Evolutionary conservation across 2,888 invertebrate species (phyloP), one percentile per base, ranked within the genome.

Genomic region (Lithosia quadra): DNA sequence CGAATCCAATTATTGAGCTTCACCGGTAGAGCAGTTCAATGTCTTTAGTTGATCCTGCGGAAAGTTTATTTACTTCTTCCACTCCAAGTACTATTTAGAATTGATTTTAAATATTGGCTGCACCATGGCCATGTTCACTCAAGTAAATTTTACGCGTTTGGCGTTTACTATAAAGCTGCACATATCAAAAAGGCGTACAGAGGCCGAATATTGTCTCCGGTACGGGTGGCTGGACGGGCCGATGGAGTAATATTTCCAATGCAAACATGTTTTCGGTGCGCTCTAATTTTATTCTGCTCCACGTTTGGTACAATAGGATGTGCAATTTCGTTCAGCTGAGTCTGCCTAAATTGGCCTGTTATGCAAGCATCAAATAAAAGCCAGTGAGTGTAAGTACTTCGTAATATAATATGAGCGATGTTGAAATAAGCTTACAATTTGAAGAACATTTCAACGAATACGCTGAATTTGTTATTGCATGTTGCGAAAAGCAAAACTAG

Each of bases 1-100:
- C 84, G 86, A 91, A 91, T 92, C 90, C 90, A 91, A 91, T 92
- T 91, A 92, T 90, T 87, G 88, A 90, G 87, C 82, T 87, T 88
- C 86, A 87, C 86, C 85, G 83, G 88, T 88, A 85, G 85, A 86
- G 87, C 81, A 85, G 84, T 84, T 79, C 74, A 70, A 79, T 82
- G 84, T 86, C 83, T 84, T 84, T 83, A 84, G 80, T 83, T 79
- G 71, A 73, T 76, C 77, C 80, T 78, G 77, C 72, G 78, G 79
- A 74, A 76, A 80, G 81, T 87, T 86, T 85, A 85, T 88, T 87
- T 85, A 84, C 82, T 86, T 84, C 79, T 86, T 88, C 78, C 79
- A 75, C 76, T 84, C 70, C 76, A 81, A 77, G 82, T 49, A 18
- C 49, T 76, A 81, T 65, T 71, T 66, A 69, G 72, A 72, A 84